Conservation (phyloP, 2,888 invertebrate species). For the Chymomyza amoena region DNA sequence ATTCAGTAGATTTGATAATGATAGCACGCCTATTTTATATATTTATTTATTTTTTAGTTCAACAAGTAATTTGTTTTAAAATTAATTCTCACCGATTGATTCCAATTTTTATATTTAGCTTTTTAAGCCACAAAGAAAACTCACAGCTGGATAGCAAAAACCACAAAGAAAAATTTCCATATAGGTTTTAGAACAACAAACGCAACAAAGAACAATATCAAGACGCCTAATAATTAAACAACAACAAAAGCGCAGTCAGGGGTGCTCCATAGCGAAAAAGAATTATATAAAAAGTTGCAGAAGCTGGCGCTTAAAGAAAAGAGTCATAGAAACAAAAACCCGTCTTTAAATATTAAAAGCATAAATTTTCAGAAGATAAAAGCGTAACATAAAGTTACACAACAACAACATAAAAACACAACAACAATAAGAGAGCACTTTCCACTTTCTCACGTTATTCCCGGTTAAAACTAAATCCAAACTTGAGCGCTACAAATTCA, state of each 20-base stretch:
- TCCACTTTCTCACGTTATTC: neutral
- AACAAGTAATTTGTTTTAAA: too few species aligned
- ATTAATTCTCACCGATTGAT: too few species aligned
- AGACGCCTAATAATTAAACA: neutral
- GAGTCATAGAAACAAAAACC: neutral
- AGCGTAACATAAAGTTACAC: neutral
- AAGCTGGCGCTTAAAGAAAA: neutral
- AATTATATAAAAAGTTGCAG: neutral
- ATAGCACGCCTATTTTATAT: too few species aligned
- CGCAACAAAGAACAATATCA: neutral
- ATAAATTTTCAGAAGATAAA: slow-evolving; percentile 1
- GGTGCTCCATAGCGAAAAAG: neutral
- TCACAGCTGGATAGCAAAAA: neutral
- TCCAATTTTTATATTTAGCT: neutral
- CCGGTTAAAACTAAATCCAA: neutral
- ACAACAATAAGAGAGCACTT: neutral
- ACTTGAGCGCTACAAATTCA: neutral
- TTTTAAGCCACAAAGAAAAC: neutral
- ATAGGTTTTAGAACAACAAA: neutral
- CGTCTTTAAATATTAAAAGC: neutral
- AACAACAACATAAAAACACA: neutral
- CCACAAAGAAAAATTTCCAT: neutral
- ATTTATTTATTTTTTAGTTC: too few species aligned
- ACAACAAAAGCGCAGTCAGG: neutral
- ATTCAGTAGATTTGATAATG: too few species aligned